Conservation (phyloP, 2,888 invertebrate species). For the Holacanthella duospinosa region DNA sequence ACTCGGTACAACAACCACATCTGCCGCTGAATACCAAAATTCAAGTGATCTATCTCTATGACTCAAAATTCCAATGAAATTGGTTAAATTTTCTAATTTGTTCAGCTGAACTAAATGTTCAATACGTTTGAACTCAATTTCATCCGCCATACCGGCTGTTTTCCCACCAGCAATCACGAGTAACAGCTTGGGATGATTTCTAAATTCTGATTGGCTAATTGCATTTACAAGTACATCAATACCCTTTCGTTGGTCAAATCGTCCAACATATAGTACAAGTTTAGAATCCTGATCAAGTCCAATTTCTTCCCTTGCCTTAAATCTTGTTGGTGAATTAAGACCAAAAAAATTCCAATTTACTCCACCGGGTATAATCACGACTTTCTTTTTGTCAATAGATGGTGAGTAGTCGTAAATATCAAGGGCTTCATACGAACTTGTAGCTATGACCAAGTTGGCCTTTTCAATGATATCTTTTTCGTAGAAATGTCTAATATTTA, state of each 20-base stretch:
- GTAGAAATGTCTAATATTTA: neutral
- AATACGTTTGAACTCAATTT: neutral
- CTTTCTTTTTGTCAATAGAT: neutral
- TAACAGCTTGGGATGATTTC: neutral
- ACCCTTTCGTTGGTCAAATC: neutral
- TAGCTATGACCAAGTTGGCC: neutral
- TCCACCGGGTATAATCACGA: neutral
- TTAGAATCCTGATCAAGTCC: neutral
- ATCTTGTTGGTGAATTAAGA: neutral
- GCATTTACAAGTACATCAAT: neutral
- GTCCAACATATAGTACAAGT: neutral
- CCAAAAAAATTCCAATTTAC: neutral
- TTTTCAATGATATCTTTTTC: neutral
- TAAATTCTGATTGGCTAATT: neutral
- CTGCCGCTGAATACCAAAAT: neutral
- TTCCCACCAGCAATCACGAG: neutral
- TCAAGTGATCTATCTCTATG: neutral
- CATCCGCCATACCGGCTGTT: neutral
- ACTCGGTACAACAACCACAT: neutral
- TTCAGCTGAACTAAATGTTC: neutral
- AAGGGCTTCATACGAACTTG: neutral
- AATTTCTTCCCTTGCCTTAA: neutral
- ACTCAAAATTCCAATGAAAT: neutral
- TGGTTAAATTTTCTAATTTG: neutral
- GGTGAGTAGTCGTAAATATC: neutral